A percentile compares a stretch with the other conserved stretches of the same genome.
phyloP scores from a whole-genome alignment of 2,888 invertebrate genomes.

The Coleophora deauratella region DNA sequence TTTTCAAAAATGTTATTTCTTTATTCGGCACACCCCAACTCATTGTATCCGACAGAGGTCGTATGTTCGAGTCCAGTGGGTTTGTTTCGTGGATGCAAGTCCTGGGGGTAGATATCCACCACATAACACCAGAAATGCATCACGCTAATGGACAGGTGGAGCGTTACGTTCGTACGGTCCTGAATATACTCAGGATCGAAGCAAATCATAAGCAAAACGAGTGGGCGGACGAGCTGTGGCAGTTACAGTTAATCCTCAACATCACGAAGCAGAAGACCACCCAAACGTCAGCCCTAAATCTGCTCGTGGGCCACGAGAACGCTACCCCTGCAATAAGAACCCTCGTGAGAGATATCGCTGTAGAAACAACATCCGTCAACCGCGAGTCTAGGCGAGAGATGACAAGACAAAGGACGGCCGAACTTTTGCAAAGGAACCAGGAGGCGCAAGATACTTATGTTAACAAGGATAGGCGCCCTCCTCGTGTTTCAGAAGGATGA shows the following conservation, averaged over 20 bases:
- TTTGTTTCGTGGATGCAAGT: slow-evolving; percentile 2
- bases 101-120: slow-evolving; percentile 10
- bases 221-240: slow-evolving; percentile 2
- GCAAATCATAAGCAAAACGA: not conserved
- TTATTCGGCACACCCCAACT: slow-evolving; percentile 7
- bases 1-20: slow-evolving; percentile 1
- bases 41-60: slow-evolving; percentile 6
- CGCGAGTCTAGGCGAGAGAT: not conserved
- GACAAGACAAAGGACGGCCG: not conserved
- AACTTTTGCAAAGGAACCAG: not conserved
- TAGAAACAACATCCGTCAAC: slow-evolving; percentile 1
- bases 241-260: slow-evolving; percentile 10
- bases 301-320: slow-evolving; percentile 14
- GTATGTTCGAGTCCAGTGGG: slow-evolving; percentile 5
- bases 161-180: slow-evolving; percentile 13
- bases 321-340: slow-evolving; percentile 12
- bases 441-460: not conserved
- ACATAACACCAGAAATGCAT: slow-evolving; percentile 19
- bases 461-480: not conserved
- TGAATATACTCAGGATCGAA: slow-evolving; percentile 13
- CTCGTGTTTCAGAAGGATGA: not conserved
- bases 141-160: slow-evolving; percentile 18
- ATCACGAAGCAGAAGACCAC: slow-evolving; percentile 16
- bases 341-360: slow-evolving; percentile 13
- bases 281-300: slow-evolving; percentile 12